Base-by-base conservation (phyloP, 2,797 vertebrate species). In the Platyrinchus mystaceus region DNA sequence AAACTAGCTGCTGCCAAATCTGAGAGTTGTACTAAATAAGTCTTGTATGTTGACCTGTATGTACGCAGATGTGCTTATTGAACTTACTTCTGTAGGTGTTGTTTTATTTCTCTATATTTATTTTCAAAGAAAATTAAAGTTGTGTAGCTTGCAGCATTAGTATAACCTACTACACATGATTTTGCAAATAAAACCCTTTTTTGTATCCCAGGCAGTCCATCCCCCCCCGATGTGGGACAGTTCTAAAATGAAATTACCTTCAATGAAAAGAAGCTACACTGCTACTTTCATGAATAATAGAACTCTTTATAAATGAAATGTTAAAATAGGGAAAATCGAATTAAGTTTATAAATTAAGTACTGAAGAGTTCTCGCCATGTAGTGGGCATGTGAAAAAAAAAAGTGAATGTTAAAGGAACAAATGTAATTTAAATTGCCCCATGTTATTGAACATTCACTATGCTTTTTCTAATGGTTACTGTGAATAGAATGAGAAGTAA, bases 321-420 rank as follows among this genome's bases (percentile, higher is more conserved):
- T 43, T 90, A 74, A 93, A 95, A 91, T 90, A 91, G n/a, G 23
- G 34, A 36, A 83, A 87, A 74, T n/a, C 60, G 34, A 82, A 84
- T 70, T 27, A 77, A 78, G 17, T 19, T 24, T 73, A 26, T 73
- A 80, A 84, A 63, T 41, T 30, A 93, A 71, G 60, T 58, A 36
- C 28, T 76, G 36, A 63, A 56, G 46, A 71, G 37, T 68, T 86
- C 53, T 94, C 92, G 56, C 53, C 1, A 11, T n/a, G 44, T 78
- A 71, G 26, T 49, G 32, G 63, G 32, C 49, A 88, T 78, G 34
- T 52, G 16, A 24, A 88, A 75, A 78, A 78, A 11, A 87, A 43
- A 74, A 71, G 52, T 78, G 44, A 58, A 27, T 55, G n/a, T 82
- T 86, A 92, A 82, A 90, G 75, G 34, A 90, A 60, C 16, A 87